Base-by-base conservation (phyloP, 2,888 invertebrate genomes). In the Bibio marci region DNA sequence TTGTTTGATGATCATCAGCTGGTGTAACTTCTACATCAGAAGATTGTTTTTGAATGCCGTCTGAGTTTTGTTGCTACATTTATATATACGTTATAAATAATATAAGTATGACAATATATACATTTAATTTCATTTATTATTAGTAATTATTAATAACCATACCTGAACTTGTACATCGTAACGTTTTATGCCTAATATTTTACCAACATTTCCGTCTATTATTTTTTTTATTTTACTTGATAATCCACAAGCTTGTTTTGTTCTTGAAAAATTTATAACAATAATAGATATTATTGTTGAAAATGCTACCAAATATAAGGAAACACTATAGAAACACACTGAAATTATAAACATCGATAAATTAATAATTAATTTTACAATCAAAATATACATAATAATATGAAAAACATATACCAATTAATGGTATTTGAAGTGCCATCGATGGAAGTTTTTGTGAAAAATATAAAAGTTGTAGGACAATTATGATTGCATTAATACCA, bases 381-480 rank as follows among this genome's bases (percentile, higher is more conserved):
- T n/a, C n/a, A n/a, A n/a, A n/a, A n/a, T n/a, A n/a, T n/a, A n/a
- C n/a, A n/a, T n/a, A n/a, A n/a, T n/a, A 37, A 14, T 19, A 15
- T 10, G 30, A 3, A 14, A 15, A n/a, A 13, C 12, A 57, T 53
- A n/a, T 47, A 66, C 66, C 63, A 38, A 66, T 53, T 7, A 65
- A 50, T 8, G 67, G 66, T 5, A 65, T 58, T 44, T 62, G 62
- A 36, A 60, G 54, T 2, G 64, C 62, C 46, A 66, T 52, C 14
- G 63, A 55, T 2, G 66, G 65, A 18, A 67, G 43, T 43, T 70
- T 66, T 43, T 69, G 66, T 0, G 71, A 66, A 50, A 77, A 74
- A 53, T 73, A 76, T 50, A 75, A 60, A 40, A 78, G 63, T 49
- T 72, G 73, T 14, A 73, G 56, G n/a, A 67, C 65, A 31, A 73